phyloP scores from a whole-genome alignment of 2,113 vertebrate genomes.

The Bufo gargarizans region DNA sequence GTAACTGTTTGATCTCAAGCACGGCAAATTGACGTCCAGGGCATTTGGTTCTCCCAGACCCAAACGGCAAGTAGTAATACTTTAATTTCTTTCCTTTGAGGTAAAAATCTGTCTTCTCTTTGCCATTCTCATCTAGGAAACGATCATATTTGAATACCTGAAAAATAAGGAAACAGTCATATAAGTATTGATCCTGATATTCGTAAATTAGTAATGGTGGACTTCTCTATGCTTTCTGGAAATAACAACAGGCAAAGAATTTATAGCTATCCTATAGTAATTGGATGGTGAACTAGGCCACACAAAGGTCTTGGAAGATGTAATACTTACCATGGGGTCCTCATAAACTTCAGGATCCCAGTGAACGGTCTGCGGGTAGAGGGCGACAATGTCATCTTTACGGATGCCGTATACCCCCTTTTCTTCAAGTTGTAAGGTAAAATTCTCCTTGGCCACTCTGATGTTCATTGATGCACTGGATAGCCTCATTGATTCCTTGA shows the following conservation, averaged over 20 bases:
- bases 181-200: neutral
- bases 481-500: constrained; percentile 95
- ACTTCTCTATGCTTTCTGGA: neutral
- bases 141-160: constrained; percentile 92
- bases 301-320: neutral
- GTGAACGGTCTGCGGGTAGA: constrained; percentile 93
- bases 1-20: constrained; percentile 94
- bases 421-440: constrained; percentile 84
- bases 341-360: constrained; percentile 92
- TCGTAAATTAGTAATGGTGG: neutral
- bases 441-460: constrained; percentile 89
- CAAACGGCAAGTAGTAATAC: constrained; percentile 93
- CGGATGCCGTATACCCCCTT: constrained; percentile 83
- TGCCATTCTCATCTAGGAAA: constrained; percentile 82
- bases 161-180: constrained; percentile 54
- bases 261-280: neutral
- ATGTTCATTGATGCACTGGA: constrained; percentile 95
- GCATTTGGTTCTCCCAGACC: constrained; percentile 91
- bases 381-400: constrained; percentile 89
- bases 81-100: constrained; percentile 80
- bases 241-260: neutral
- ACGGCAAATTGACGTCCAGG: constrained; percentile 91
- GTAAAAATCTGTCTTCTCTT: constrained; percentile 85
- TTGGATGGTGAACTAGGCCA: too few species aligned
- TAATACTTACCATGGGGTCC: constrained; percentile 85